Conservation (phyloP, 2,113 vertebrate genomes). For the Sarotherodon lohbergeri region DNA sequence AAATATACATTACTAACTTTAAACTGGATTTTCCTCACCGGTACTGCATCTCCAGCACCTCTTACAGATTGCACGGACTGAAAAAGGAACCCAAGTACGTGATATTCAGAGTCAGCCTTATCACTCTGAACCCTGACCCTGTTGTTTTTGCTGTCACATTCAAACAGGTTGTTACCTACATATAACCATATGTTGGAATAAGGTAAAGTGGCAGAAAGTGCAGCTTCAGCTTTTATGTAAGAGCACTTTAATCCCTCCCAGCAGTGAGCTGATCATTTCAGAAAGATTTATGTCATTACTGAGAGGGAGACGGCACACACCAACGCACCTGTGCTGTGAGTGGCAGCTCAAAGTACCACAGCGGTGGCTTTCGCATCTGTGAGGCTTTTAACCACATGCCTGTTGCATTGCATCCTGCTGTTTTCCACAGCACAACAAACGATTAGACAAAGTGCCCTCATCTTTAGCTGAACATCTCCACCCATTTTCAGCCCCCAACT, state of each 20-base stretch:
- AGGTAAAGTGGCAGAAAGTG: background rate
- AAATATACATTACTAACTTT: background rate
- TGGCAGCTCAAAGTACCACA: background rate
- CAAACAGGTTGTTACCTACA: background rate
- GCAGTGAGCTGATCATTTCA: constrained; percentile 6
- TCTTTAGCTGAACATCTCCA: background rate
- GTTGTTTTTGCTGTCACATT: constrained; percentile 24
- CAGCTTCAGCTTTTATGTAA: constrained; percentile 8
- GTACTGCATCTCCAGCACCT: background rate
- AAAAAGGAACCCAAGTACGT: background rate
- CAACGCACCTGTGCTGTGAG: background rate
- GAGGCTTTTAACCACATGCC: background rate
- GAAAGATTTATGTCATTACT: constrained; percentile 6
- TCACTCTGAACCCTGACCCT: constrained; percentile 41
- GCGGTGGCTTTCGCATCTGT: background rate
- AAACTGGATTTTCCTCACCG: background rate
- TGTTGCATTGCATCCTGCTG: background rate
- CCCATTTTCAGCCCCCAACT: background rate
- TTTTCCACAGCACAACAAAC: background rate
- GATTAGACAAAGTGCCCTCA: background rate
- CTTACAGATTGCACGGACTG: background rate
- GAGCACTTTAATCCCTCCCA: constrained; percentile 1
- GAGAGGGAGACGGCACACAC: background rate
- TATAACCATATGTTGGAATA: background rate
- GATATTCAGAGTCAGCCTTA: background rate